phyloP scores from a whole-genome alignment of 2,113 vertebrate genomes.

The Plecotus auritus region DNA sequence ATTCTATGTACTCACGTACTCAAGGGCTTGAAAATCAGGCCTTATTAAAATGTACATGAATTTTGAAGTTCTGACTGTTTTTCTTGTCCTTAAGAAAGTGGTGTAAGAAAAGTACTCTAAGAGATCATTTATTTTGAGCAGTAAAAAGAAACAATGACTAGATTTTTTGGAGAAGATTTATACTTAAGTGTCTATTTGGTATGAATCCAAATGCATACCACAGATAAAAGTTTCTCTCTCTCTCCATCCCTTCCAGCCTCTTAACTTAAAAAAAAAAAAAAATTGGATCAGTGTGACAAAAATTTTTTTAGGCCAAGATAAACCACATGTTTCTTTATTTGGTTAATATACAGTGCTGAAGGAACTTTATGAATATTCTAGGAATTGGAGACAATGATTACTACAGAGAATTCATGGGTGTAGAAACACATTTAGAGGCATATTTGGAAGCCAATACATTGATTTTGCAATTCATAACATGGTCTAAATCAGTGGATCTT shows the following conservation, averaged over 20 bases:
- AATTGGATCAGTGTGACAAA: not conserved
- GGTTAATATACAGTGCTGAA: conserved; percentile 50
- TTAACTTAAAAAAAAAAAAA: not conserved
- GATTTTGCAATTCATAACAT: not conserved
- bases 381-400: conserved; percentile 4
- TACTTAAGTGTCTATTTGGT: not conserved
- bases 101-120: not conserved
- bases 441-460: not conserved
- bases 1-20: not conserved
- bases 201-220: not conserved
- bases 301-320: not conserved
- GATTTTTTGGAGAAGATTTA: not conserved
- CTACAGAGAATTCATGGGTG: not conserved
- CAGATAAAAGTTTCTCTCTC: not conserved
- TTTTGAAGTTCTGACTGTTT: not conserved
- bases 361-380: not conserved
- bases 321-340: conserved; percentile 36
- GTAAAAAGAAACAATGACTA: not conserved
- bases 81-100: not conserved
- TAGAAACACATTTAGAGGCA: not conserved
- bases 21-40: not conserved
- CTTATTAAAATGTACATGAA: not conserved
- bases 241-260: not conserved
- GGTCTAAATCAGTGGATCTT: not conserved
- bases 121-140: not conserved